Base-by-base conservation (phyloP, 1,140 invertebrate species). In the Pseudachorutes palmiensis region DNA sequence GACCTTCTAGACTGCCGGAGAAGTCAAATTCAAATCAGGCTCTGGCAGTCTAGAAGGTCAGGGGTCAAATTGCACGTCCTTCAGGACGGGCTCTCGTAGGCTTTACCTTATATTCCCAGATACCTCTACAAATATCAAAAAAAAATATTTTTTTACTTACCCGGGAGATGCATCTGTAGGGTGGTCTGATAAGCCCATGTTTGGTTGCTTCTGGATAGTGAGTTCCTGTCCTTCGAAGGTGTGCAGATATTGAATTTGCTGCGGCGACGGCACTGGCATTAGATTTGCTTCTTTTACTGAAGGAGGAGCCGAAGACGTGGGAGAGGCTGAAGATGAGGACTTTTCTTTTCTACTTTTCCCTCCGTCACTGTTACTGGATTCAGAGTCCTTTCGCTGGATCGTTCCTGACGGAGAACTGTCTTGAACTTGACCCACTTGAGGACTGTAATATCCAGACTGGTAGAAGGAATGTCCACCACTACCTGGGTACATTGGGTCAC, bases 141-240 rank as follows among this genome's bases (percentile, higher is more conserved):
- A 64, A 64, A 22, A 24, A 41, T 31, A 3, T 24, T 28, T 29
- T 49, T 30, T 12, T n/a, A 69, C 69, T 57, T 74, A 75, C 74
- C 69, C 72, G 59, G 79, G 79, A 33, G 79, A 80, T 64, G 75
- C 36, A 70, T 74, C 72, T 29, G 41, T 70, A 31, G 66, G 69
- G 49, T 71, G 69, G 74, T 90, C 88, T 77, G 89, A 89, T n/a
- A 92, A 79, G 76, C 88, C 90, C 30, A 90, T 92, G 78, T 97
- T 97, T 22, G 93, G 90, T 80, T 96, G 93, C 79, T 95, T 96
- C 77, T 95, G 93, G 80, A 96, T 97, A 63, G 92, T 95, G 70
- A 96, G 80, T 82, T 97, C 94, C 83, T 97, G 93, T 57, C 92
- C 92, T 82, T 96, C 92, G 80, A 96, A 95, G 67, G 91, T 88